Evolutionary conservation across 64 coral and sea anemone species (phyloP).

Genomic region (Pachyseris speciosa): DNA sequence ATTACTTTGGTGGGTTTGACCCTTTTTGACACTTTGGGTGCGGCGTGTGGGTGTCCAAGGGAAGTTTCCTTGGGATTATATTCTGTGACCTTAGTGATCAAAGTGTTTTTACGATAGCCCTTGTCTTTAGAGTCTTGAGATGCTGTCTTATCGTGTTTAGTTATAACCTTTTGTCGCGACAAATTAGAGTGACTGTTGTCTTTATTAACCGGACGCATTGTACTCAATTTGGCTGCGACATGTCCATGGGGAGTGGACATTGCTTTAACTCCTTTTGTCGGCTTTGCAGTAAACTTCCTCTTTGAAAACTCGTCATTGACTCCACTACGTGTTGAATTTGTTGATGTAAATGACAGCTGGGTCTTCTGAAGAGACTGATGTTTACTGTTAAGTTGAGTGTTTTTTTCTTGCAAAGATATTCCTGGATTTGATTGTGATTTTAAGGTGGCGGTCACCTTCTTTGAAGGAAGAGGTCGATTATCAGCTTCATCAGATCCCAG

Average conservation of each 20-base stretch:
- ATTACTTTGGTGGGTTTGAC: not conserved
- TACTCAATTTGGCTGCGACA: not conserved
- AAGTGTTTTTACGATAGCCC: not conserved
- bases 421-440: not conserved
- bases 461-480: not conserved
- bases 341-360: not conserved
- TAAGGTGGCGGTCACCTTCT: not conserved
- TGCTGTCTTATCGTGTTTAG: not conserved
- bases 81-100: no score
- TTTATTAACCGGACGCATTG: not conserved
- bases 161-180: not conserved
- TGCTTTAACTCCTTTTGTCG: not conserved
- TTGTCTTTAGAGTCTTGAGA: not conserved
- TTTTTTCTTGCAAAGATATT: not conserved
- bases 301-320: not conserved
- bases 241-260: not conserved
- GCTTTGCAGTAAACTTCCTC: not conserved
- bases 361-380: not conserved
- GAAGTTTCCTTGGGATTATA: not conserved
- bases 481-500: conserved; percentile 27
- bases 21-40: not conserved
- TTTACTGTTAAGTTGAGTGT: not conserved
- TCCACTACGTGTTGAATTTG: not conserved
- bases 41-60: not conserved
- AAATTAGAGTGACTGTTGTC: not conserved